Evolutionary conservation across 2,797 vertebrate genomes (phyloP).

Genomic region (Trachops cirrhosus): DNA sequence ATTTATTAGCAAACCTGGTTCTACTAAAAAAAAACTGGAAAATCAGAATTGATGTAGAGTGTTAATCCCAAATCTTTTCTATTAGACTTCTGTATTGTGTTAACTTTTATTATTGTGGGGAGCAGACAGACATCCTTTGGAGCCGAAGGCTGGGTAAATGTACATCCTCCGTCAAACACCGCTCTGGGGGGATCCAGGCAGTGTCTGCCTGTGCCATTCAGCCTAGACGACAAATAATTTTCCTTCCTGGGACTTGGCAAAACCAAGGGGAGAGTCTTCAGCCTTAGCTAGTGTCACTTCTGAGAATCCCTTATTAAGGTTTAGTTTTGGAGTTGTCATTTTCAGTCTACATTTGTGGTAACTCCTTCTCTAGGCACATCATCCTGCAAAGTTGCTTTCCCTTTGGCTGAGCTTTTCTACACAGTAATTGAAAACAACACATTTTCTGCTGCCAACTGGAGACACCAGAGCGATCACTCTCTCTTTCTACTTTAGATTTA

Average conservation of each 20-base stretch:
- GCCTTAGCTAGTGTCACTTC: not conserved
- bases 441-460: constrained; percentile 63
- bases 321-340: not conserved
- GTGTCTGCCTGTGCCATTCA: not conserved
- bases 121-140: constrained; percentile 59
- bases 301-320: not conserved
- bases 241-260: not conserved
- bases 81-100: constrained; percentile 76
- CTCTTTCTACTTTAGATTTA: constrained; percentile 76
- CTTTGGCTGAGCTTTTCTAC: constrained; percentile 44
- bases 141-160: not conserved
- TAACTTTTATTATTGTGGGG: constrained; percentile 65
- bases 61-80: constrained; percentile 76
- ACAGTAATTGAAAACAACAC: constrained; percentile 70
- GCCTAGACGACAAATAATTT: not conserved
- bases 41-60: constrained; percentile 73
- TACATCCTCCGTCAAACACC: not conserved
- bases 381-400: not conserved
- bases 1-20: constrained; percentile 76
- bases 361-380: not conserved
- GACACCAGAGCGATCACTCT: constrained; percentile 51
- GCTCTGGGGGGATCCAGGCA: not conserved
- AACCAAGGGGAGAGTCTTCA: not conserved
- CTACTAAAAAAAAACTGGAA: constrained; percentile 77
- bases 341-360: not conserved